These are phyloP conservation scores for Hydraecia micacea DNA, from an alignment of 2,888 invertebrate species.

Conservation along the genomic window DNA sequence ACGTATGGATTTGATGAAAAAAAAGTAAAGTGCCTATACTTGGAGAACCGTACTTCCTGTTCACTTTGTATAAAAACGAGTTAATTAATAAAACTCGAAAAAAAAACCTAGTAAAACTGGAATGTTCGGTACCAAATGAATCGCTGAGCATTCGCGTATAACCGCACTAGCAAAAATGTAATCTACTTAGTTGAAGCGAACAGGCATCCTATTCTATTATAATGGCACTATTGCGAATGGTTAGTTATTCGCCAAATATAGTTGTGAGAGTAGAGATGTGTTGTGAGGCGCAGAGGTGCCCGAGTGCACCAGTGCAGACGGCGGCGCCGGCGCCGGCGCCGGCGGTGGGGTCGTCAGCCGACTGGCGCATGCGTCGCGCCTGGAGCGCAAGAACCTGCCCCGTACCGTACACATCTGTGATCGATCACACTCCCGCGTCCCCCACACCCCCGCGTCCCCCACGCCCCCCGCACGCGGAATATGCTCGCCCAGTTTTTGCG, in stretches of 20 bases:
- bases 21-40: too few species aligned
- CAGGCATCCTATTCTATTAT: background rate
- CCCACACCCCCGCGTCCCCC: background rate
- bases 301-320: background rate
- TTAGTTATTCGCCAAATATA: slow-evolving; percentile 13
- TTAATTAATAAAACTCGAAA: background rate
- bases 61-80: too few species aligned
- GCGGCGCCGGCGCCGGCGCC: too few species aligned
- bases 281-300: background rate
- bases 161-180: background rate
- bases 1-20: too few species aligned
- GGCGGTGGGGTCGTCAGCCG: too few species aligned
- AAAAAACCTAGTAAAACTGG: too few species aligned
- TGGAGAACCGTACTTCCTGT: too few species aligned
- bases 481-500: slow-evolving; percentile 35
- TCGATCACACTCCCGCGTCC: too few species aligned
- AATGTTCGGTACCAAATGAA: background rate
- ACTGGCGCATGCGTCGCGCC: slow-evolving; percentile 1
- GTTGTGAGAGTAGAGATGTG: background rate
- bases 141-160: background rate
- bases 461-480: background rate
- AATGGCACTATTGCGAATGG: background rate
- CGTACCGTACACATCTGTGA: background rate
- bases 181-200: background rate
- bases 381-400: slow-evolving; percentile 5